A percentile compares a stretch with the other conserved stretches of the same genome.
phyloP scores from a whole-genome alignment of 2,113 vertebrate genomes.

The Pluvialis apricaria region DNA sequence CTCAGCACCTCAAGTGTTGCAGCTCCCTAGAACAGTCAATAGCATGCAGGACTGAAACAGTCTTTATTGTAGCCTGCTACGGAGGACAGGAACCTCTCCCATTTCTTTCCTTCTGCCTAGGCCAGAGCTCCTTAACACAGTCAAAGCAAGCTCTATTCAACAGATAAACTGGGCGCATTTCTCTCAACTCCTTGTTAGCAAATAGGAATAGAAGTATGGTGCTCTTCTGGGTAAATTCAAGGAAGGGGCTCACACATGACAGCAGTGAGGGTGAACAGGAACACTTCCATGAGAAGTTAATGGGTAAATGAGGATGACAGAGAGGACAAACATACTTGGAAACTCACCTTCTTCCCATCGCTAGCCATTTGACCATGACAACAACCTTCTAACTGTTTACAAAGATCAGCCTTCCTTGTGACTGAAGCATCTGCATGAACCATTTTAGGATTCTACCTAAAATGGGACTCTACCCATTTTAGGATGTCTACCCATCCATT shows the following conservation, averaged over 20 bases:
- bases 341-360: not conserved
- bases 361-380: not conserved
- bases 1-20: not conserved
- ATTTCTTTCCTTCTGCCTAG: not conserved
- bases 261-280: not conserved
- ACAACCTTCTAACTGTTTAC: not conserved
- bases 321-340: not conserved
- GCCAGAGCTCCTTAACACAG: not conserved
- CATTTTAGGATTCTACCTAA: not conserved
- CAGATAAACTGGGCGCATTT: not conserved
- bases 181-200: not conserved
- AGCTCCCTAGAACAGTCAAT: not conserved
- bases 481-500: not conserved
- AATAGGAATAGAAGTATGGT: not conserved
- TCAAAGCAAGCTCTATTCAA: not conserved
- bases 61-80: not conserved
- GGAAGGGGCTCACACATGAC: not conserved
- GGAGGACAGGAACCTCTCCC: not conserved
- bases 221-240: not conserved
- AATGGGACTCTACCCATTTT: no score
- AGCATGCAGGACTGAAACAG: not conserved
- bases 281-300: not conserved
- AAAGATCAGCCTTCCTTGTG: not conserved
- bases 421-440: not conserved
- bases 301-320: not conserved